Base-by-base conservation (phyloP, 64 coral and sea anemone genomes). In the Porites lutea region DNA sequence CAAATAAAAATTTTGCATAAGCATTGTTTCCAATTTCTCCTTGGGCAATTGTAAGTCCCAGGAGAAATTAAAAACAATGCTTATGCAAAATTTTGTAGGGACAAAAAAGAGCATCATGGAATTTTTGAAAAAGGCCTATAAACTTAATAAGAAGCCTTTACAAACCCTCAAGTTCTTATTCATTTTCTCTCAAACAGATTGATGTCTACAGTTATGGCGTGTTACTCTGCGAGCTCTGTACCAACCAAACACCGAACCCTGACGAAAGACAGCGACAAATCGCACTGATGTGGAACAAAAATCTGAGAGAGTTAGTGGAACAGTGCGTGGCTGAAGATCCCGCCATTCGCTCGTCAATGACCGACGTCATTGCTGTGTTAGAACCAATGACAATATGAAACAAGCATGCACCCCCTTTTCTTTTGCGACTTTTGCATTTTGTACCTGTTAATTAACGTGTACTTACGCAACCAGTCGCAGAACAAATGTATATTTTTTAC, bases 121-220 rank as follows among this genome's bases (percentile, higher is more conserved):
- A 37, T 37, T 37, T 37, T 37, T 37, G 27, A 37, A 37, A 37
- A 37, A 37, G 27, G 27, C 27, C 27, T 37, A 57, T 12, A 57
- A 57, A 57, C 54, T 57, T 57, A 7, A 37, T 37, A 37, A 57
- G 54, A 57, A 57, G 54, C 7, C 12, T 12, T 9, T 55, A 55
- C 53, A 55, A 16, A 19, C 13, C 62, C 43, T 27, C 18, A 1
- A 47, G 15, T 8, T 74, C 3, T 65, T 13, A 27, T 52, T 79
- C 5, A 22, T 89, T 64, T 68, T 78, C 68, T 53, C 43, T 70
- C 13, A 4, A 62, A 23, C 72, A 98, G 96, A 82, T 98, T 13
- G 92, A 98, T 49, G 89, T 98, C 9, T 98, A 92, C 71, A 95
- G 96, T 62, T 98, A 84, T 74, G 96, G 93, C 23, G 93, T 98